Conservation (phyloP, 2,888 invertebrate species). For the Parasteatoda lunata region DNA sequence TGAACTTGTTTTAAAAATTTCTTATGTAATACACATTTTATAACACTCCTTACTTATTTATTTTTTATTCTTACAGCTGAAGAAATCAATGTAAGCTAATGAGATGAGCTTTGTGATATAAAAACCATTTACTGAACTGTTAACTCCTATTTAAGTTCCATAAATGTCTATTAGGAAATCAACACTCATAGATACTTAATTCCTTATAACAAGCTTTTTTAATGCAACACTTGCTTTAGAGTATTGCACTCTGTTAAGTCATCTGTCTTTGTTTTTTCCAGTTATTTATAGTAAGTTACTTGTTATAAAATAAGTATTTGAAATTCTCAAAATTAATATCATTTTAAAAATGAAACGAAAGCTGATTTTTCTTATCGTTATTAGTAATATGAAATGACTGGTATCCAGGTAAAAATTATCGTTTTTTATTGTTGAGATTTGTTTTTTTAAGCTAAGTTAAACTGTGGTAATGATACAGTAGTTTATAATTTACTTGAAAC, state of each 20-base stretch:
- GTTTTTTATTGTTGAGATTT: not conserved
- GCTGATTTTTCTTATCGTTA: not conserved
- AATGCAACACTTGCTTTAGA: conserved; percentile 51
- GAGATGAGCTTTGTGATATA: conserved; percentile 63
- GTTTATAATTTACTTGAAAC: too few relatives aligned
- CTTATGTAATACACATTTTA: too few relatives aligned
- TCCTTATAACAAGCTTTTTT: conserved; percentile 38
- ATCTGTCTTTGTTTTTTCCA: conserved; percentile 18
- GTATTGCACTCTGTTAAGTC: conserved; percentile 35
- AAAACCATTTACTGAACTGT: conserved; percentile 26
- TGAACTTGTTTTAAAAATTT: too few relatives aligned
- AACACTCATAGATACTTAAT: conserved; percentile 42
- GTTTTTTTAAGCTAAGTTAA: too few relatives aligned
- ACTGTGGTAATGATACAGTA: too few relatives aligned
- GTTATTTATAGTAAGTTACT: not conserved
- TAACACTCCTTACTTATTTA: conserved; percentile 1
- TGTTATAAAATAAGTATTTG: not conserved
- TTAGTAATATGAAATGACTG: not conserved
- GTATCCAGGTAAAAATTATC: not conserved
- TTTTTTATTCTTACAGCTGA: conserved; percentile 47
- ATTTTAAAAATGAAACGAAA: not conserved
- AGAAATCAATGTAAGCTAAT: conserved; percentile 64
- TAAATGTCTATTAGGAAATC: conserved; percentile 49
- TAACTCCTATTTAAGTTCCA: conserved; percentile 49
- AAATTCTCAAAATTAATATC: not conserved